These are phyloP conservation scores for Sebastes baramenuke DNA, from an alignment of 2,797 vertebrate species.

Conservation along the genomic window DNA sequence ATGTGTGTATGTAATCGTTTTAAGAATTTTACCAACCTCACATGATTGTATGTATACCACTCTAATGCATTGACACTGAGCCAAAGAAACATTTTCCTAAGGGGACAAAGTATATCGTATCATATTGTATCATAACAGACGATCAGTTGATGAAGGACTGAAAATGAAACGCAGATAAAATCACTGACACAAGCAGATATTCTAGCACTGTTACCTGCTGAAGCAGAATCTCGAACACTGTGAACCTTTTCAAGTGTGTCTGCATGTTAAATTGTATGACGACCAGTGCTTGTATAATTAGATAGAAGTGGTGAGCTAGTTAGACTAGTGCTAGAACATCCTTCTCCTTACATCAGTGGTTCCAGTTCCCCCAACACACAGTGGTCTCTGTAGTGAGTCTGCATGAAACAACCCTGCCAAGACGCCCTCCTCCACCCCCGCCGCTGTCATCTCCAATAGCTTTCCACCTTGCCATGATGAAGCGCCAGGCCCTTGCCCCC, in stretches of 20 bases:
- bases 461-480: conserved; percentile 54
- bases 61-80: background rate
- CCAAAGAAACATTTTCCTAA: background rate
- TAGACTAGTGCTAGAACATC: conserved; percentile 17
- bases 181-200: background rate
- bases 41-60: background rate
- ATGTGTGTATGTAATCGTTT: too few relatives aligned
- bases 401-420: conserved; percentile 24
- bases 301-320: conserved; percentile 12
- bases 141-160: too few relatives aligned
- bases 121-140: background rate
- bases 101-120: background rate
- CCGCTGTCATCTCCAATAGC: conserved; percentile 54
- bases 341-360: conserved; percentile 12
- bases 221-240: background rate
- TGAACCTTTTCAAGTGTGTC: background rate
- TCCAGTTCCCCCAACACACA: conserved; percentile 18
- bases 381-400: conserved; percentile 15
- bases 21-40: too few relatives aligned
- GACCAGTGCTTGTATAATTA: conserved; percentile 40
- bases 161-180: too few relatives aligned
- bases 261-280: background rate
- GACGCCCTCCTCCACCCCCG: background rate
- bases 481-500: conserved; percentile 67
- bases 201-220: background rate